Base-by-base conservation (phyloP, 2,888 invertebrate genomes). In the Sphaeridia pumilis region DNA sequence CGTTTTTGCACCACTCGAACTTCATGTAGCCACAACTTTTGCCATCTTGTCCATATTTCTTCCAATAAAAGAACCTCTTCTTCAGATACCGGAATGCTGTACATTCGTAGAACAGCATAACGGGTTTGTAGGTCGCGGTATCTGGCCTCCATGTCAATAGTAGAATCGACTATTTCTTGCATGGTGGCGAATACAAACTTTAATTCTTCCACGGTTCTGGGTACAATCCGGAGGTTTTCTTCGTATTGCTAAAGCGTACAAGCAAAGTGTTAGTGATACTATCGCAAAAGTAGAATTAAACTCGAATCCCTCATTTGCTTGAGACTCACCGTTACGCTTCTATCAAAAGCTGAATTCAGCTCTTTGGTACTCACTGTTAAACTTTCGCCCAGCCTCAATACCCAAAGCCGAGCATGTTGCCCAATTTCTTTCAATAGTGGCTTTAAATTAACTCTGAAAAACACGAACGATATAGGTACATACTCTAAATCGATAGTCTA, bases 171-270 rank as follows among this genome's bases (percentile, higher is more conserved):
- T 42, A 92, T 80, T 34, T 76, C 77, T 0, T 81, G 73, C 55
- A 93, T 88, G 0, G 87, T 83, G 59, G 82, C 82, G 81, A 92
- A 83, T 2, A 92, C 84, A 55, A 79, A 72, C 70, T 88, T 90
- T 67, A 92, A 85, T 66, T 84, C 81, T 50, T 84, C 84, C 41
- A 90, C 70, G 4, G 83, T 83, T 64, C 79, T 82, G 28, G 90
- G 86, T 49, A 82, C 81, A 69, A 80, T 77, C 63, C 87, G 82
- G 27, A 90, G 76, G 49, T 84, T 80, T 52, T 71, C 68, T 38
- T 79, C 78, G 43, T 80, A 77, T 20, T 71, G 69, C 73, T 80
- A 66, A 14, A 56, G 61, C 64, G 49, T 55, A 61, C 56, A 52
- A 53, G 55, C 57, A 10, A 52, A 49, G 27, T 38, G 25, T 4